phyloP scores from a whole-genome alignment of 2,113 vertebrate genomes.

The Leucosticte australis region DNA sequence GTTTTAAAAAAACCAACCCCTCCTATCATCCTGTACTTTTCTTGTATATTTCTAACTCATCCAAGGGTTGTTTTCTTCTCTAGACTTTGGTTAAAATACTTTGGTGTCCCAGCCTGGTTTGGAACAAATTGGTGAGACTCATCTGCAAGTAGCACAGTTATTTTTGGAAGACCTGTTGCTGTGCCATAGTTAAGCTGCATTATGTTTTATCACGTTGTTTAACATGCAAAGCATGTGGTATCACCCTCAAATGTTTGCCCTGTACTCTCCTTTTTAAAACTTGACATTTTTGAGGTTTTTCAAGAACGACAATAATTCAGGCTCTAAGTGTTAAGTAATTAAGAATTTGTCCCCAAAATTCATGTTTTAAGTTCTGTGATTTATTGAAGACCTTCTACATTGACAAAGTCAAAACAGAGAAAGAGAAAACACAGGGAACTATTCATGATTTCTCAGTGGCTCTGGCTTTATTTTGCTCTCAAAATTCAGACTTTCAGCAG shows the following conservation, averaged over 20 bases:
- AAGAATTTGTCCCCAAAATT: neutral
- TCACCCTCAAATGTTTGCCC: neutral
- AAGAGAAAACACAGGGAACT: neutral
- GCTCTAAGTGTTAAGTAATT: neutral
- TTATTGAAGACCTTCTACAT: neutral
- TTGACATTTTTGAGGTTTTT: neutral
- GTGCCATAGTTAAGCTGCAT: neutral
- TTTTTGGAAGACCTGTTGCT: slow-evolving; percentile 9
- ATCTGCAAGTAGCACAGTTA: neutral
- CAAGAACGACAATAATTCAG: neutral
- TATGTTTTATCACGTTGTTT: neutral
- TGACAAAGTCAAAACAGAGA: neutral
- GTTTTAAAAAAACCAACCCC: fast-evolving
- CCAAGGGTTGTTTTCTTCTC: neutral
- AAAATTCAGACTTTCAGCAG: neutral
- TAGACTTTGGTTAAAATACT: neutral
- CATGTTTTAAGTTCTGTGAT: neutral
- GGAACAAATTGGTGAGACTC: neutral
- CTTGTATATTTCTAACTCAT: neutral
- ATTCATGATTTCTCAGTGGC: neutral
- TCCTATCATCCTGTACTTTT: neutral
- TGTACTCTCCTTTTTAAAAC: neutral
- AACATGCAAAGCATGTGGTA: neutral
- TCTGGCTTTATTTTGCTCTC: neutral
- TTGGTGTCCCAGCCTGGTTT: neutral